Conservation (phyloP, 23 tunicate species). For the Ascidia mentula region DNA sequence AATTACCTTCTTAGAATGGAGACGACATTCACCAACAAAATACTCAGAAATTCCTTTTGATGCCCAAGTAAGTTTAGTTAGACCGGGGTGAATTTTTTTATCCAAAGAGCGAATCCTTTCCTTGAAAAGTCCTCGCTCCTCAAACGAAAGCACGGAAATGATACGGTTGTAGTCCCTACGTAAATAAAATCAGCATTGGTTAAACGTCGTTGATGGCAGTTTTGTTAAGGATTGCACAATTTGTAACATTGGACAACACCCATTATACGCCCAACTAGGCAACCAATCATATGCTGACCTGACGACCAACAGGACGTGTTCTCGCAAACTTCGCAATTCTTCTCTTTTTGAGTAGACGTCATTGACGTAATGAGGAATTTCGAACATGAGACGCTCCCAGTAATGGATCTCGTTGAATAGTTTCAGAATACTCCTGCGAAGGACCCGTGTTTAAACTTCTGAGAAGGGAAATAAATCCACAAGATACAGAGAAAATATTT, state of each 20-base stretch:
- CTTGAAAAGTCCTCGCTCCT: constrained; percentile 84
- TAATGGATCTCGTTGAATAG: constrained; percentile 92
- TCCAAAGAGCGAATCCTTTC: constrained; percentile 89
- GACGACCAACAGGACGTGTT: constrained; percentile 92
- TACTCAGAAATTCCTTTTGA: constrained; percentile 89
- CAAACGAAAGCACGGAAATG: constrained; percentile 57
- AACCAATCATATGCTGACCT: no score
- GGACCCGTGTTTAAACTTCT: no score
- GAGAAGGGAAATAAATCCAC: no score
- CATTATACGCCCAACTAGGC: no score
- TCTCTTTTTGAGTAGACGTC: constrained; percentile 86
- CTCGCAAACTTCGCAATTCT: constrained; percentile 80
- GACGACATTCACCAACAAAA: constrained; percentile 93
- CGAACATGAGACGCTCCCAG: constrained; percentile 97
- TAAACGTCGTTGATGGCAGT: background rate
- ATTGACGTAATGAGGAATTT: constrained; percentile 95
- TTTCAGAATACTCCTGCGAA: constrained; percentile 63
- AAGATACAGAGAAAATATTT: no score
- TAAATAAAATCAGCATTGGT: background rate
- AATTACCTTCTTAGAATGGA: constrained; percentile 83
- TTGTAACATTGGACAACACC: background rate
- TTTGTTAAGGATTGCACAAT: background rate
- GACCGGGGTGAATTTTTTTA: constrained; percentile 95
- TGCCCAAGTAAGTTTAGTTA: constrained; percentile 94
- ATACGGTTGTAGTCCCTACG: constrained; percentile 96